Percentiles rank a stretch among this genome's conserved stretches.
Evolutionary conservation across 2,888 invertebrate species (phyloP).

Genomic region (Metalampra italica): DNA sequence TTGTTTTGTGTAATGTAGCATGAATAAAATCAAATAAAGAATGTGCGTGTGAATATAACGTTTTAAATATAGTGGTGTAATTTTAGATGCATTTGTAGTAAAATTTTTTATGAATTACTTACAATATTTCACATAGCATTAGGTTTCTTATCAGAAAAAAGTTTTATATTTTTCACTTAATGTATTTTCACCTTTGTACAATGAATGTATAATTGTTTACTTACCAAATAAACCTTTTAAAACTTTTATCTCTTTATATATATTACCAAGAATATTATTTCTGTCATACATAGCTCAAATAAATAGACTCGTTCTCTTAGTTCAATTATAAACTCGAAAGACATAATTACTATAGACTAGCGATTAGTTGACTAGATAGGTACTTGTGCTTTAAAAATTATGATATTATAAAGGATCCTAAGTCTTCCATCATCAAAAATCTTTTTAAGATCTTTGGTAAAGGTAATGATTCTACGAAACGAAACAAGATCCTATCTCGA

Average conservation of each 20-base stretch:
- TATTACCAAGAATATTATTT: neutral
- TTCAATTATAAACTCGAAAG: neutral
- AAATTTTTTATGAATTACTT: constrained; percentile 1
- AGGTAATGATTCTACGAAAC: constrained; percentile 58
- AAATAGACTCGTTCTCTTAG: neutral
- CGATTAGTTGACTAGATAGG: too few species aligned
- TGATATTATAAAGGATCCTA: constrained; percentile 20
- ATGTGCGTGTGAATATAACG: too few species aligned
- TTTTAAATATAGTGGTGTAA: neutral
- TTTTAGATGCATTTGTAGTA: constrained; percentile 1
- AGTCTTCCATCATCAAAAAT: constrained; percentile 79
- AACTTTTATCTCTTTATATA: neutral
- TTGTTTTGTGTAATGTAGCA: too few species aligned
- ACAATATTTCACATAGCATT: constrained; percentile 8
- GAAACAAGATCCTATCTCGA: constrained; percentile 49
- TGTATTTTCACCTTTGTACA: constrained; percentile 50
- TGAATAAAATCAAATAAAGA: too few species aligned
- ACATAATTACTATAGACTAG: neutral
- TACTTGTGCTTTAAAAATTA: too few species aligned
- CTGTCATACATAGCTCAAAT: neutral
- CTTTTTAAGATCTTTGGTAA: constrained; percentile 76
- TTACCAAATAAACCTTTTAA: constrained; percentile 15
- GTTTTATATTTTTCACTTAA: constrained; percentile 44
- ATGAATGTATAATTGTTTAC: constrained; percentile 24
- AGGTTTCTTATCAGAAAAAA: constrained; percentile 24